Base-by-base conservation (phyloP, 53 echinoderm and acorn worm genomes). In the Glandiceps talaboti region DNA sequence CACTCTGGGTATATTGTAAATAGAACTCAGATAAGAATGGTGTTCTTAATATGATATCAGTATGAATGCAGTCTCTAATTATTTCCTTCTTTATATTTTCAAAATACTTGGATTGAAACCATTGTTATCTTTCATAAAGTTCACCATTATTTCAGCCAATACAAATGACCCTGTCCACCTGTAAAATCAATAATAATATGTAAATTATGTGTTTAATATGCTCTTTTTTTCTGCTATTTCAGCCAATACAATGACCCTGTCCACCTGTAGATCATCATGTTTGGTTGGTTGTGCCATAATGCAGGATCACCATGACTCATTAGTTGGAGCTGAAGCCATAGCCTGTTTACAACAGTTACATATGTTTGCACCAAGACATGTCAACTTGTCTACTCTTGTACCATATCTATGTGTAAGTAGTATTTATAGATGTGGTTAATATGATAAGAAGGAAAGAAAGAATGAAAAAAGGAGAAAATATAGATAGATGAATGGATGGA, bases 291-390 rank as follows among this genome's bases (percentile, higher is more conserved):
- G 99, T 84, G 86, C 99, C 75, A 99, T 99, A 84, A 99, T 99
- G 99, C 99, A 99, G 86, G 91, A 99, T 76, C 99, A 99, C 64
- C 89, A 82, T 20, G 99, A 99, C 74, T 99, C 99, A 10, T 82
- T 99, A 84, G 99, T 99, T 72, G 99, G 93, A 33, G 91, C 99
- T 28, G 99, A 99, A 78, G 99, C 99, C 75, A 99, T 99, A 26
- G 93, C 99, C 1, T 99, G 99, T 82, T 83, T 99, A 29, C 99
- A 99, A 76, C 99, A 99, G 82, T 89, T 99, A 25, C 99, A 99
- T 77, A 99, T 99, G 99, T 99, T 99, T 89, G 99, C 99, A 27
- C 99, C 99, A 0, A 87, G 99, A 80, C 99, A 99, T 79, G 99
- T 99, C 85, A 99, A 99, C 82, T 82, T 99, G 14, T 91, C 99